Evolutionary conservation across 2,113 vertebrate genomes (phyloP).

Genomic region (Apaloderma vittatum): DNA sequence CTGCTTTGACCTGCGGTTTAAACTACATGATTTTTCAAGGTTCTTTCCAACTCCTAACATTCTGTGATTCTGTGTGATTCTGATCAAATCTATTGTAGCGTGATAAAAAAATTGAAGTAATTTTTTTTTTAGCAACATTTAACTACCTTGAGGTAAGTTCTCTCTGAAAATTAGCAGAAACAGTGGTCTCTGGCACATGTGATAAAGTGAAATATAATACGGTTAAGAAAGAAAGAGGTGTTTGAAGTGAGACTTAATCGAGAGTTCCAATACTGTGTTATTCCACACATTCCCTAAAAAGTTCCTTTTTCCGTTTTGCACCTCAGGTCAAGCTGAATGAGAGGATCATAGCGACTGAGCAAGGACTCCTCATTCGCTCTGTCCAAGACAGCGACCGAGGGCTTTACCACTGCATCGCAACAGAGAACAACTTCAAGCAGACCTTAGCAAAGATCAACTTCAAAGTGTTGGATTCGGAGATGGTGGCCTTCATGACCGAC

Average conservation of each 20-base stretch:
- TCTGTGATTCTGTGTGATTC: no score
- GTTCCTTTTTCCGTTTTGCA: background rate
- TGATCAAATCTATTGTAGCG: background rate
- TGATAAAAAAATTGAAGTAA: background rate
- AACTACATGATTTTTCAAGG: no score
- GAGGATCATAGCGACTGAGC: slow-evolving; percentile 89
- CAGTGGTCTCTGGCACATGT: background rate
- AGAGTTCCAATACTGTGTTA: background rate
- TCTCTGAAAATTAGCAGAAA: background rate
- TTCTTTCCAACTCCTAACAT: no score
- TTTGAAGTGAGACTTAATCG: background rate
- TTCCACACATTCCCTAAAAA: background rate
- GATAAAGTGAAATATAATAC: background rate
- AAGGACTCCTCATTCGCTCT: slow-evolving; percentile 92
- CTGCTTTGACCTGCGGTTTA: no score
- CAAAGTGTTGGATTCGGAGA: slow-evolving; percentile 88
- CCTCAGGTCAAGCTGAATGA: slow-evolving; percentile 92
- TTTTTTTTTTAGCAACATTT: background rate
- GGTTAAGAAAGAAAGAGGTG: background rate
- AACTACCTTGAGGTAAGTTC: background rate
- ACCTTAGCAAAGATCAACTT: slow-evolving; percentile 95
- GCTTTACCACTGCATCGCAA: slow-evolving; percentile 94
- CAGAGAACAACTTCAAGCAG: slow-evolving; percentile 95
- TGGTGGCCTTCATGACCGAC: slow-evolving; percentile 87
- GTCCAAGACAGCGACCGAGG: slow-evolving; percentile 91